Percentiles rank a stretch among this genome's conserved stretches.
phyloP scores from a whole-genome alignment of 2,888 invertebrate species.

The Drosophila tripunctata region DNA sequence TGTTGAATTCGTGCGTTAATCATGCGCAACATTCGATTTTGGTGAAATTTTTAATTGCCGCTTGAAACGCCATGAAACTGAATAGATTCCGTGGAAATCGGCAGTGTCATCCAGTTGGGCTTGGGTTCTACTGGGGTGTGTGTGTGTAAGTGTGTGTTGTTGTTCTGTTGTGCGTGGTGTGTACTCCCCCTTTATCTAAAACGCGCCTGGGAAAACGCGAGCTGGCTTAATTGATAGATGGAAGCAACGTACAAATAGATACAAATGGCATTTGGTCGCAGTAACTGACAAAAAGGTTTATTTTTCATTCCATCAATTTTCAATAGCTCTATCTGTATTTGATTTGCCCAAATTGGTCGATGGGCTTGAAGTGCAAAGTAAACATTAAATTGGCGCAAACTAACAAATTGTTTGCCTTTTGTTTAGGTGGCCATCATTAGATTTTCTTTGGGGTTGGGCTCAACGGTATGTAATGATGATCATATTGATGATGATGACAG shows the following conservation, averaged over 20 bases:
- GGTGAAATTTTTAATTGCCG: conserved; percentile 72
- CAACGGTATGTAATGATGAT: conserved; percentile 6
- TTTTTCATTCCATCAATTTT: conserved; percentile 5
- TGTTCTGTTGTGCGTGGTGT: conserved; percentile 38
- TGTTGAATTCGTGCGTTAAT: conserved; percentile 64
- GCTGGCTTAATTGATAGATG: conserved; percentile 64
- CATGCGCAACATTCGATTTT: conserved; percentile 74
- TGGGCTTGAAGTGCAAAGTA: conserved; percentile 69
- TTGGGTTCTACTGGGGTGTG: conserved; percentile 7
- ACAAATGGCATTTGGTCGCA: conserved; percentile 41
- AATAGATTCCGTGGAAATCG: conserved; percentile 59
- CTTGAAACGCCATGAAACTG: conserved; percentile 40
- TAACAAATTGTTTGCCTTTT: conserved; percentile 60
- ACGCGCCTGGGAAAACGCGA: conserved; percentile 69
- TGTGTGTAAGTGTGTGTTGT: conserved; percentile 15
- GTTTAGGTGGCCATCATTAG: conserved; percentile 34
- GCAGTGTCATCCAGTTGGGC: conserved; percentile 64
- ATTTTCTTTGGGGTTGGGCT: conserved; percentile 34
- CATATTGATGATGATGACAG: conserved; percentile 6
- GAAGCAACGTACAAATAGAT: conserved; percentile 41
- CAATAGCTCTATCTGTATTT: conserved; percentile 56
- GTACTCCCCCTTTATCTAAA: conserved; percentile 62
- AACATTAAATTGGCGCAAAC: conserved; percentile 78
- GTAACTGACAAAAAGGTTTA: conserved; percentile 35
- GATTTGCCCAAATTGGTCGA: conserved; percentile 59